Base-by-base conservation (phyloP, 2,797 vertebrate genomes). In the Sebastes kiyomatsui region DNA sequence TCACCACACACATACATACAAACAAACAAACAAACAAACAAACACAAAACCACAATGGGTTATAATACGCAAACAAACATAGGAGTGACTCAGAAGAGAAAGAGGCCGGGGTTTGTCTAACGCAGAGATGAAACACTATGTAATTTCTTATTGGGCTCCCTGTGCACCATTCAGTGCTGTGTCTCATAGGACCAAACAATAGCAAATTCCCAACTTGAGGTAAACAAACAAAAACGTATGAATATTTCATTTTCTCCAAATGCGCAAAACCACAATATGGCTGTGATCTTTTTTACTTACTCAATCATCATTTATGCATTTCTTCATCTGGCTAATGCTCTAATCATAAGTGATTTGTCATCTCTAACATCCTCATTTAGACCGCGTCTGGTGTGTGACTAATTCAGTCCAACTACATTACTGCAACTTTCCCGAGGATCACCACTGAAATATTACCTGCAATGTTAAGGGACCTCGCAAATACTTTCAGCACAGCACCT, bases 271-370 rank as follows among this genome's bases (percentile, higher is more conserved):
- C 81, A 83, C 83, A 91, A 79, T 87, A 85, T 79, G 82, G 86
- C 79, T 80, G 82, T 70, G 90, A 91, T 83, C 73, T 79, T 81
- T 90, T 87, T 77, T 72, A 78, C 79, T 67, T 58, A 83, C 88
- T 90, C 83, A 80, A 75, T 89, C 88, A 91, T 95, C 85, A 93
- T 88, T 94, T 92, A 93, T 92, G 92, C 88, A 95, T 93, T 87
- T 85, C 78, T 88, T 94, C 92, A 94, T 95, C 93, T 92, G 91
- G 90, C 87, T 92, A 92, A 93, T 92, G 87, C 78, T 86, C 74
- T 90, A 91, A 95, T 94, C 92, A 93, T 76, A 87, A 89, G 89
- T 86, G 85, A 93, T 94, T 93, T 94, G 92, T 93, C 92, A 94
- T 91, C 77, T 75, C 83, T 83, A 93, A 86, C 85, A 68, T 88